These are phyloP conservation scores for Prolemur simus DNA, from an alignment of 2,113 vertebrate species.

Conservation along the genomic window DNA sequence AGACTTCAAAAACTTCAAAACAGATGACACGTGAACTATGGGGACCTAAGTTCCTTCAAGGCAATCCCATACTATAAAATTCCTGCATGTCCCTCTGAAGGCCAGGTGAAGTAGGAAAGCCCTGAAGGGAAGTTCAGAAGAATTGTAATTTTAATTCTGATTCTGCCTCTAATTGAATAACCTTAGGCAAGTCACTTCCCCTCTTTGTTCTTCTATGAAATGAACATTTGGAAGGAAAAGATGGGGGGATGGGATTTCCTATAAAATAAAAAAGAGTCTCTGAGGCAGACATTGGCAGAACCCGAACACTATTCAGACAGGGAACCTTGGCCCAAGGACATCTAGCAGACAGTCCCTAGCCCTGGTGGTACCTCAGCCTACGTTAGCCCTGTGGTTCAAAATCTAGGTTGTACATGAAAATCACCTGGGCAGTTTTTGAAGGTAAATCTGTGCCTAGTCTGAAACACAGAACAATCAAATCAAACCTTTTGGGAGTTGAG, in stretches of 20 bases:
- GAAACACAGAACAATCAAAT: not conserved
- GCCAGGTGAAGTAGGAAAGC: not conserved
- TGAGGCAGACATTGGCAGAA: not conserved
- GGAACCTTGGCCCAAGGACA: not conserved
- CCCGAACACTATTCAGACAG: not conserved
- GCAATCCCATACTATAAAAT: not conserved
- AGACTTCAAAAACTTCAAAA: not conserved
- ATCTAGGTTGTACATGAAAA: not conserved
- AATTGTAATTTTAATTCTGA: not conserved
- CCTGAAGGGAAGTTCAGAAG: not conserved
- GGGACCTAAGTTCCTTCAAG: not conserved
- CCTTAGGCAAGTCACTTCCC: not conserved
- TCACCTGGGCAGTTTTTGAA: not conserved
- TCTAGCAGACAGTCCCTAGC: not conserved
- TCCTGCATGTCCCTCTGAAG: not conserved
- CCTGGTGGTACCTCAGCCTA: not conserved
- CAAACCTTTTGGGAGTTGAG: not conserved
- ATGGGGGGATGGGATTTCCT: not conserved
- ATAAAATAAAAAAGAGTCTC: not conserved
- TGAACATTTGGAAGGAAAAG: not conserved
- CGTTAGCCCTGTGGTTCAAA: not conserved
- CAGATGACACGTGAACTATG: not conserved
- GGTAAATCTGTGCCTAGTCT: not conserved
- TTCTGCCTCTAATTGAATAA: not conserved
- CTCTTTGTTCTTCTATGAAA: not conserved